Evolutionary conservation across 2,113 vertebrate genomes (phyloP).

Genomic region (Rhegmatorhina hoffmannsi): DNA sequence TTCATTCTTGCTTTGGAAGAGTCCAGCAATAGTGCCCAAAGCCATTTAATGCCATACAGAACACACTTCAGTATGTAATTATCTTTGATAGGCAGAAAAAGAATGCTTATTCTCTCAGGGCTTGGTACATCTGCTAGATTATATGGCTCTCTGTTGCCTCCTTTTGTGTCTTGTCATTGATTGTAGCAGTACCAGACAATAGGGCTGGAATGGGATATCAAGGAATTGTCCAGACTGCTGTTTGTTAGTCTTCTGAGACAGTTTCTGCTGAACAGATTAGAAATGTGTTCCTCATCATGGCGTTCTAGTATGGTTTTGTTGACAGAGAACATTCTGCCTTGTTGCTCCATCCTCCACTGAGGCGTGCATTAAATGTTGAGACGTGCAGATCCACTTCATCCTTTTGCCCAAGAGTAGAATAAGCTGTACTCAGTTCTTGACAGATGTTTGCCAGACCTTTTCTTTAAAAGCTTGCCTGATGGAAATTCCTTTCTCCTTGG

Average conservation of each 20-base stretch:
- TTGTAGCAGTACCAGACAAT: not conserved
- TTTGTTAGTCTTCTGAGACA: not conserved
- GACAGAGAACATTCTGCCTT: conserved; percentile 1
- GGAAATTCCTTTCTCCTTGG: conserved; percentile 21
- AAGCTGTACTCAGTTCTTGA: not conserved
- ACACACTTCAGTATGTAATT: not conserved
- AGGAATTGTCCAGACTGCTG: not conserved
- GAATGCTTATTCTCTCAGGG: not conserved
- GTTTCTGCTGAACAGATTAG: conserved; percentile 6
- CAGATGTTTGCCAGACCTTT: conserved; percentile 41
- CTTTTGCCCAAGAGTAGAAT: conserved; percentile 19
- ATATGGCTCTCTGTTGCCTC: not conserved
- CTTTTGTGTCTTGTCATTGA: conserved; percentile 4
- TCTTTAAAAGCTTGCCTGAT: not conserved
- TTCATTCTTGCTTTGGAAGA: not conserved
- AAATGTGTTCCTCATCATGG: conserved; percentile 9
- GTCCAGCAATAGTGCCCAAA: not conserved
- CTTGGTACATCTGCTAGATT: conserved; percentile 31
- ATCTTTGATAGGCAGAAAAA: conserved; percentile 42
- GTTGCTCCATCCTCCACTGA: not conserved
- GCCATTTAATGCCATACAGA: not conserved
- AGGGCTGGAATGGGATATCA: conserved; percentile 12
- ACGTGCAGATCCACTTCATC: not conserved
- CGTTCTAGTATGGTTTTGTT: not conserved
- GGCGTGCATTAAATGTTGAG: not conserved